A percentile compares a stretch with the other conserved stretches of the same genome.
Evolutionary conservation across 2,888 invertebrate species (phyloP).

Genomic region (Drosophila neonasuta): DNA sequence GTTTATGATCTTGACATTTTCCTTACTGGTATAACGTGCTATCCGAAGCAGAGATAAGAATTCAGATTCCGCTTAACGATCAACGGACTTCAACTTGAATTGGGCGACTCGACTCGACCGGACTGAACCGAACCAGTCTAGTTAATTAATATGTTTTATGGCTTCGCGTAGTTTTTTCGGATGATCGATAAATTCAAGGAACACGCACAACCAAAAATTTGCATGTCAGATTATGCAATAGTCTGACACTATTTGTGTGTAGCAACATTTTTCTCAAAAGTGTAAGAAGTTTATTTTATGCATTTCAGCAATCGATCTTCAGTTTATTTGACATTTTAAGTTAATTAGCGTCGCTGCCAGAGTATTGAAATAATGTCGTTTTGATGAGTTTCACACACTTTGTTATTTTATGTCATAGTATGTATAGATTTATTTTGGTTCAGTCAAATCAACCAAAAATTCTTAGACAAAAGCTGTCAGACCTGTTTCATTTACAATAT

Average conservation of each 20-base stretch:
- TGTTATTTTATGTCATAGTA: constrained; percentile 7
- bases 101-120: constrained; percentile 15
- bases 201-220: constrained; percentile 17
- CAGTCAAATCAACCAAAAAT: constrained; percentile 25
- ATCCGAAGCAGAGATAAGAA: constrained; percentile 16
- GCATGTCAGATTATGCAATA: constrained; percentile 19
- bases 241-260: neutral
- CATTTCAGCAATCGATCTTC: constrained; percentile 1
- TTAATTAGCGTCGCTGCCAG: constrained; percentile 46
- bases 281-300: constrained; percentile 5
- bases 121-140: constrained; percentile 44
- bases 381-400: constrained; percentile 33
- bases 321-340: constrained; percentile 47
- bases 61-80: constrained; percentile 38
- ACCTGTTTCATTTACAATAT: constrained; percentile 47
- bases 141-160: constrained; percentile 55
- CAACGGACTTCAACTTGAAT: constrained; percentile 16
- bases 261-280: neutral
- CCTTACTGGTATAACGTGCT: constrained; percentile 63
- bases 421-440: constrained; percentile 16
- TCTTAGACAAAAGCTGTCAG: constrained; percentile 58
- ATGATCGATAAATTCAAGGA: constrained; percentile 4
- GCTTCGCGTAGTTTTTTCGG: constrained; percentile 19
- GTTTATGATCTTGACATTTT: constrained; percentile 69
- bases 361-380: constrained; percentile 29